A percentile compares a stretch with the other conserved stretches of the same genome.
Evolutionary conservation across 1,140 invertebrate genomes (phyloP).

Genomic region (Drosophila albomicans): DNA sequence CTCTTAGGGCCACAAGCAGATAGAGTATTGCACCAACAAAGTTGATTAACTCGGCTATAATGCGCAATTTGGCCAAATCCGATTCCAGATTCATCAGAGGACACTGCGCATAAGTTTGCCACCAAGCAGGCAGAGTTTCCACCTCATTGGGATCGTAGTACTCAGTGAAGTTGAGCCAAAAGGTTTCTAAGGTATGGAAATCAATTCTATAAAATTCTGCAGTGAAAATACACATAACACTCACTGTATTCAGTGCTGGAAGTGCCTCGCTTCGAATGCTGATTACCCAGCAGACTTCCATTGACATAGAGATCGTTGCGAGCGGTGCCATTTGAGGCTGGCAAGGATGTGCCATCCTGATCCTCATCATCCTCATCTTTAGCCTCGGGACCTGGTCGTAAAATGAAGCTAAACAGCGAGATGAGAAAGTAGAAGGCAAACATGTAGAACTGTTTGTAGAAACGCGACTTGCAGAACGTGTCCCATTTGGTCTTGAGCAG

Average conservation of each 20-base stretch:
- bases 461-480: slow-evolving; percentile 97
- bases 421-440: slow-evolving; percentile 96
- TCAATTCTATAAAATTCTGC: background rate
- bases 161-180: slow-evolving; percentile 83
- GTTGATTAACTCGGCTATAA: slow-evolving; percentile 89
- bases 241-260: slow-evolving; percentile 67
- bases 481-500: slow-evolving; percentile 99
- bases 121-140: slow-evolving; percentile 74
- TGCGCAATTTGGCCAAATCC: slow-evolving; percentile 86
- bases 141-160: slow-evolving; percentile 79
- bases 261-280: slow-evolving; percentile 55
- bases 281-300: slow-evolving; percentile 10
- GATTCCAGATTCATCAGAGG: slow-evolving; percentile 83
- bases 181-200: slow-evolving; percentile 63
- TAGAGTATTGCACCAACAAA: slow-evolving; percentile 92
- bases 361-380: slow-evolving; percentile 74
- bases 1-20: slow-evolving; percentile 91
- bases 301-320: slow-evolving; percentile 53
- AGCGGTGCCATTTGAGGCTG: slow-evolving; percentile 38
- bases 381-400: slow-evolving; percentile 90
- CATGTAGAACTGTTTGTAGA: slow-evolving; percentile 95
- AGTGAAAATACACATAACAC: background rate
- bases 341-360: slow-evolving; percentile 34
- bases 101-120: slow-evolving; percentile 82
- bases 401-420: slow-evolving; percentile 93